Evolutionary conservation across 2,888 invertebrate species (phyloP).

Genomic region (Clivina fossor): DNA sequence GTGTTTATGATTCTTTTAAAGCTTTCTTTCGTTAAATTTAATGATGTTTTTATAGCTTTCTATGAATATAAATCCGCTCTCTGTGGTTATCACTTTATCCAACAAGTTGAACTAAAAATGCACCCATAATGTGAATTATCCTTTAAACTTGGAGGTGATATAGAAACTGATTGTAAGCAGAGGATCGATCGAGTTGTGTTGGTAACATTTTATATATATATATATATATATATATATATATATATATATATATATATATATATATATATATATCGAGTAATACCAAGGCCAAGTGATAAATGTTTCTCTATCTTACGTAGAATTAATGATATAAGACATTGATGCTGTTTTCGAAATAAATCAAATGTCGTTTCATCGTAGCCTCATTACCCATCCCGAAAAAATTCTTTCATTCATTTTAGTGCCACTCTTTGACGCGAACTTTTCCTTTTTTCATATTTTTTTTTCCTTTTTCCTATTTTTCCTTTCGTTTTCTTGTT

Average conservation of each 20-base stretch:
- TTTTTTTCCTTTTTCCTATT: constrained; percentile 3
- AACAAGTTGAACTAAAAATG: too few relatives aligned
- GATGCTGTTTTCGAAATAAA: constrained; percentile 33
- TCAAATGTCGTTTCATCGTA: constrained; percentile 30
- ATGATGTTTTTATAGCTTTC: too few relatives aligned
- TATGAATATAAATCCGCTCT: too few relatives aligned
- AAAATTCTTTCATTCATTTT: constrained; percentile 27
- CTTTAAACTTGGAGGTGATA: too few relatives aligned
- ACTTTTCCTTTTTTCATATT: constrained; percentile 20
- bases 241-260: not conserved
- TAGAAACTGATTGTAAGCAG: too few relatives aligned
- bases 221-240: not conserved
- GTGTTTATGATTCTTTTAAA: too few relatives aligned
- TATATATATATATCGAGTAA: not conserved
- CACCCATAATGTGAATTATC: too few relatives aligned
- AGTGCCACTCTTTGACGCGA: constrained; percentile 17
- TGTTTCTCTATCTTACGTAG: constrained; percentile 27
- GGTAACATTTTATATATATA: too few relatives aligned
- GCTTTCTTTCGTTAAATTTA: too few relatives aligned
- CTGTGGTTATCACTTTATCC: too few relatives aligned
- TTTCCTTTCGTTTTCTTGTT: too few relatives aligned
- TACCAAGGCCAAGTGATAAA: constrained; percentile 19
- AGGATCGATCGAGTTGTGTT: too few relatives aligned
- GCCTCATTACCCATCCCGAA: constrained; percentile 30
- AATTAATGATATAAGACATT: constrained; percentile 33